Percentiles rank a stretch among this genome's conserved stretches.
phyloP scores from a whole-genome alignment of 2,888 invertebrate species.

The Melolontha melolontha region DNA sequence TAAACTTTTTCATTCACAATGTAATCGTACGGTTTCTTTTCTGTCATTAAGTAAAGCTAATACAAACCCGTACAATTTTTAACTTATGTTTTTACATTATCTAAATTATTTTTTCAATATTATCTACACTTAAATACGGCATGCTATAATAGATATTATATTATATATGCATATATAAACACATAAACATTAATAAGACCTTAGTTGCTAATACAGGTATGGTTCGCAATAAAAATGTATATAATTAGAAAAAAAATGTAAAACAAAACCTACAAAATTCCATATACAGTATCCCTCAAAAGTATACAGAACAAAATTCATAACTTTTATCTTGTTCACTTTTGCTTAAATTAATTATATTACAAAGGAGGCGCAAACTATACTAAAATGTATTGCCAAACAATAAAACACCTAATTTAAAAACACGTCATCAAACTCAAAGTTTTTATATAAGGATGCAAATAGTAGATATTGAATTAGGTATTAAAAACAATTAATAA shows the following conservation, averaged over 20 bases:
- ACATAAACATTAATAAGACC: constrained; percentile 40
- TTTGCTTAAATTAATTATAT: too few relatives aligned
- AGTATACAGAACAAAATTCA: neutral
- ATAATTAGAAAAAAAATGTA: neutral
- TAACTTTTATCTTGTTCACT: too few relatives aligned
- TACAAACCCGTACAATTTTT: too few relatives aligned
- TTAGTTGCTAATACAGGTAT: constrained; percentile 37
- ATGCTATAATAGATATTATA: constrained; percentile 16
- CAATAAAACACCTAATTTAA: too few relatives aligned
- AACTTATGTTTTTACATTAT: constrained; percentile 7
- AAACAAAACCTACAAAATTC: constrained; percentile 4
- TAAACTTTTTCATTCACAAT: neutral
- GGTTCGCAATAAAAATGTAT: neutral
- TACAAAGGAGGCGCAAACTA: too few relatives aligned
- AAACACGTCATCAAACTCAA: too few relatives aligned
- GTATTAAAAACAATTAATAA: neutral
- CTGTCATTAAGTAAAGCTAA: too few relatives aligned
- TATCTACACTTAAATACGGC: constrained; percentile 28
- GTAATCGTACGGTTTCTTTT: too few relatives aligned
- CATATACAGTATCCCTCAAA: neutral
- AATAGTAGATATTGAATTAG: too few relatives aligned
- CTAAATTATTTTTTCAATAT: constrained; percentile 6
- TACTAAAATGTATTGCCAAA: too few relatives aligned
- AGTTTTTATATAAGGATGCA: too few relatives aligned
- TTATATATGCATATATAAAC: constrained; percentile 30